Conservation (phyloP, 2,888 invertebrate genomes). For the Calliphora vomitoria region DNA sequence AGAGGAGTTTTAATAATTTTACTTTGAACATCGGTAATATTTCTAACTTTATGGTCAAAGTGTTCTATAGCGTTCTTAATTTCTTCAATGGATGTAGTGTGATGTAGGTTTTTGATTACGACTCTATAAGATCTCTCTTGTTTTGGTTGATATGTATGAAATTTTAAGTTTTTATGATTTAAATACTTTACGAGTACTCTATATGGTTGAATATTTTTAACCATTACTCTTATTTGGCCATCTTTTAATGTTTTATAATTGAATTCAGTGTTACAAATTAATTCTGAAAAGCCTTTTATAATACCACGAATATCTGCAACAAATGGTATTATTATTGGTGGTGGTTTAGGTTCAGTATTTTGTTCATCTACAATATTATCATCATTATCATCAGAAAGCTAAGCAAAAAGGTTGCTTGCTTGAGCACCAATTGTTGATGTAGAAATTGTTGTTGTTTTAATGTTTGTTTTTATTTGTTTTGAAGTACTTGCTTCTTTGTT, state of each 20-base stretch:
- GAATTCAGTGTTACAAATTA: conserved; percentile 16
- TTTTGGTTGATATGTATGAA: conserved; percentile 55
- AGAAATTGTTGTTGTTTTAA: background rate
- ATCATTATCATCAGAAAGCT: background rate
- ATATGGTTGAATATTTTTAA: conserved; percentile 34
- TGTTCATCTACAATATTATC: conserved; percentile 1
- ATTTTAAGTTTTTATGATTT: conserved; percentile 34
- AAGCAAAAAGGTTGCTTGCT: background rate
- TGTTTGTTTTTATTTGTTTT: background rate
- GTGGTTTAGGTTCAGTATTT: conserved; percentile 23
- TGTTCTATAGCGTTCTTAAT: conserved; percentile 50
- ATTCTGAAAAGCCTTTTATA: background rate
- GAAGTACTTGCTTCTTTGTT: background rate
- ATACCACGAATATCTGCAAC: conserved; percentile 4
- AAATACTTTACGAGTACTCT: conserved; percentile 16
- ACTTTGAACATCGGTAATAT: conserved; percentile 8
- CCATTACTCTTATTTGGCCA: no score
- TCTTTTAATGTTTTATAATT: conserved; percentile 43
- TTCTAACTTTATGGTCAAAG: conserved; percentile 52
- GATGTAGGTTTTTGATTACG: conserved; percentile 59
- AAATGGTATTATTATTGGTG: conserved; percentile 39
- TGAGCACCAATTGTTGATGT: background rate
- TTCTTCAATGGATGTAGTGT: conserved; percentile 24
- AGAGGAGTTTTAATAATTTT: conserved; percentile 9
- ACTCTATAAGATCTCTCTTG: conserved; percentile 60